Evolutionary conservation across 2,888 invertebrate species (phyloP), one percentile per base, ranked within the genome.

Genomic region (Druceiella hillmani): DNA sequence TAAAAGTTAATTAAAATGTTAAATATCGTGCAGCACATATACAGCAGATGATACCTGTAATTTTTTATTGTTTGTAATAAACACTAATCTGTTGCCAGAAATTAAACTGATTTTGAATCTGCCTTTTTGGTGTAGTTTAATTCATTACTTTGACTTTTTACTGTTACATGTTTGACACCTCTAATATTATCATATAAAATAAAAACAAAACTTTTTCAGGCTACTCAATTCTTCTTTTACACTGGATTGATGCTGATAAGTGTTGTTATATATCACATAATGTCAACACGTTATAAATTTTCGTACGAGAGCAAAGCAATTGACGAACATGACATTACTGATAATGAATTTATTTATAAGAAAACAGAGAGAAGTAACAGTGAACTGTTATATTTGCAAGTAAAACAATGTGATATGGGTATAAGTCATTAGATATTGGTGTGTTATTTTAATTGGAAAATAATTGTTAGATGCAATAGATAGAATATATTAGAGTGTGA

Each of bases 141-240:
- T 11, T 17, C 12, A 6, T 28, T 3, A 36, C 5, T 15, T 29
- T 14, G 30, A 11, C 5, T 30, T 4, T 30, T 10, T 7, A 15
- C 10, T 17, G 20, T 32, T 32, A 9, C 14, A 11, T 17, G 11
- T 12, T 4, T 30, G 9, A n/a, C n/a, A 7, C 14, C 6, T 33
- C 4, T 36, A 5, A 2, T n/a, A n/a, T n/a, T n/a, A 27, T 6
- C 5, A 34, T 27, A 6, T 3, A 12, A 16, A 24, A 12, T 15
- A 13, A 5, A 13, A 10, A 17, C 14, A 33, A 42, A 33, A 38
- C 33, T 36, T 48, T 74, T 71, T 14, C 67, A 89, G 87, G 78
- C 80, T 10, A 74, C 71, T 22, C 86, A 88, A 53, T 86, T 86
- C 56, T 79, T 87, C 61, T 66, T 89, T 36, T 91, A 86, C 59